Conservation (phyloP, 2,797 vertebrate genomes). For the Mormyrus hasselquistii region DNA sequence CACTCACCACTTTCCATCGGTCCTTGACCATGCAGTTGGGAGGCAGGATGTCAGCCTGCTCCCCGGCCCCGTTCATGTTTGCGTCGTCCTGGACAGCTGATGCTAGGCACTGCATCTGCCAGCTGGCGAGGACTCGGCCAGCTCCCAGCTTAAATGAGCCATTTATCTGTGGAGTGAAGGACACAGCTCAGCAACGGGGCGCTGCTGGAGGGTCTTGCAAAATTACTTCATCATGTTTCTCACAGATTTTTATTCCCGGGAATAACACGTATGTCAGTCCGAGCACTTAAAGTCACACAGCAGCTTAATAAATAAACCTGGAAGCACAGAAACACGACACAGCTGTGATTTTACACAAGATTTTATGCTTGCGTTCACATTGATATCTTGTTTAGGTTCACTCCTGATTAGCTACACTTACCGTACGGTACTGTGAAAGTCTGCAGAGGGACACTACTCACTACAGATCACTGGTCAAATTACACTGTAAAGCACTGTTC, state of each 20-base stretch:
- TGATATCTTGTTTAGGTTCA: neutral
- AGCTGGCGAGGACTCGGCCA: slow-evolving; percentile 65
- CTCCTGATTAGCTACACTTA: slow-evolving; percentile 1
- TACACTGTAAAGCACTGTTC: neutral
- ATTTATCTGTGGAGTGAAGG: slow-evolving; percentile 66
- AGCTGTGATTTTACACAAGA: neutral
- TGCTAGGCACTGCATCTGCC: slow-evolving; percentile 84
- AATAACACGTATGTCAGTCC: neutral
- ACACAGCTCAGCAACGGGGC: neutral
- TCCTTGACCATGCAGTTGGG: slow-evolving; percentile 85
- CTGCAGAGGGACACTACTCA: neutral
- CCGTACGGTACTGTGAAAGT: neutral
- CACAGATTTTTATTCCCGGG: neutral
- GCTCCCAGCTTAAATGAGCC: slow-evolving; percentile 71
- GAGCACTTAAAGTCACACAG: neutral
- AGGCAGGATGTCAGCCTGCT: slow-evolving; percentile 82
- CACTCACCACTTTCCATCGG: slow-evolving; percentile 86
- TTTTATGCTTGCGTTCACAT: neutral
- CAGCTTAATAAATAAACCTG: neutral
- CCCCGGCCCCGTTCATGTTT: slow-evolving; percentile 85
- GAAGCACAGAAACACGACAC: neutral
- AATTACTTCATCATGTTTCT: neutral
- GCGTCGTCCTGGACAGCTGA: slow-evolving; percentile 73
- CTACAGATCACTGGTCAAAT: neutral
- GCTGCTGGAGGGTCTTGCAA: neutral